Conservation (phyloP, 2,888 invertebrate species). For the Caenorhabditis sp. region DNA sequence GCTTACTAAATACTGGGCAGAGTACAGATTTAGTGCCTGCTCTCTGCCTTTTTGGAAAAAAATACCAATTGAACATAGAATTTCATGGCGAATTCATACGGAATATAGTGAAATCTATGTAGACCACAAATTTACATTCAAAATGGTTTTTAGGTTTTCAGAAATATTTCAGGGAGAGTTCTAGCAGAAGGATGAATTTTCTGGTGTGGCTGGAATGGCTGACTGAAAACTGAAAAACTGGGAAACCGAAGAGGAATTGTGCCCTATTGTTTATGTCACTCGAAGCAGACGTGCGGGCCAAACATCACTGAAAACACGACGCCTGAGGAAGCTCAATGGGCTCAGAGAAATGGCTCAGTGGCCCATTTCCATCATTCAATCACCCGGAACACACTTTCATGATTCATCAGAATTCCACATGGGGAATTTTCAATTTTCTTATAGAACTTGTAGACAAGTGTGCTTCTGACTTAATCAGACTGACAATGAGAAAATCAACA, state of each 20-base stretch:
- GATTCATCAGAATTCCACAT: not conserved
- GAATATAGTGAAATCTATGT: too few relatives aligned
- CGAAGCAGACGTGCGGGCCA: constrained; percentile 20
- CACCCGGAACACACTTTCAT: constrained; percentile 3
- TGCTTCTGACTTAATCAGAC: not conserved
- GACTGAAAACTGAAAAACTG: too few relatives aligned
- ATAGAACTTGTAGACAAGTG: not conserved
- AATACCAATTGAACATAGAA: too few relatives aligned
- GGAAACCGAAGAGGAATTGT: not conserved
- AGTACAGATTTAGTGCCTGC: too few relatives aligned
- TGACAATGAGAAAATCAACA: not conserved
- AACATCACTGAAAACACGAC: constrained; percentile 25
- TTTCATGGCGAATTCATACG: too few relatives aligned
- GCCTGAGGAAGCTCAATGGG: constrained; percentile 18
- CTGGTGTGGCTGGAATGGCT: too few relatives aligned
- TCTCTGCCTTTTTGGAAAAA: too few relatives aligned
- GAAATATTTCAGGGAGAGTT: too few relatives aligned
- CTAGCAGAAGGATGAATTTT: not conserved
- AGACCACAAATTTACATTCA: too few relatives aligned
- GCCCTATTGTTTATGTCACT: constrained; percentile 10
- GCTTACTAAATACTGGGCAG: not conserved
- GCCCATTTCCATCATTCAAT: not conserved
- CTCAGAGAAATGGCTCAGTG: not conserved
- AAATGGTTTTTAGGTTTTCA: too few relatives aligned
- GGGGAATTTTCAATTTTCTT: not conserved